Conservation (phyloP, 2,113 vertebrate genomes). For the Vimba vimba region DNA sequence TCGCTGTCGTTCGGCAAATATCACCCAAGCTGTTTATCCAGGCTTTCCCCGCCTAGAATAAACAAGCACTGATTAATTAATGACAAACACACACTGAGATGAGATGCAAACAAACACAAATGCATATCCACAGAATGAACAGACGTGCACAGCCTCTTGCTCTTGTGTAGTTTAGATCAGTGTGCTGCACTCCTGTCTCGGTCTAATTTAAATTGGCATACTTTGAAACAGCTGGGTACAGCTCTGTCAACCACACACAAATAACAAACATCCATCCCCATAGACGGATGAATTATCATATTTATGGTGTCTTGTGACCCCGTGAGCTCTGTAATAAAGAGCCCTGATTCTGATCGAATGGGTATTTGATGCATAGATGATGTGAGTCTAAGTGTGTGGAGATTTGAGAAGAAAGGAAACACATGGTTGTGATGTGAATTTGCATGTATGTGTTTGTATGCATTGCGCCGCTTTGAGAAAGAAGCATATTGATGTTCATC, state of each 20-base stretch:
- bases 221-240: slow-evolving; percentile 39
- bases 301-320: slow-evolving; percentile 40
- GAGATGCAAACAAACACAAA: slow-evolving; percentile 28
- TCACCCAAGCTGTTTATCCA: slow-evolving; percentile 41
- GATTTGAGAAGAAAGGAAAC: slow-evolving; percentile 5
- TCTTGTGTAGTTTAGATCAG: slow-evolving; percentile 3
- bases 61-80: slow-evolving; percentile 45
- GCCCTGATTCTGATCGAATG: slow-evolving; percentile 19
- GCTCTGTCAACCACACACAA: slow-evolving; percentile 22
- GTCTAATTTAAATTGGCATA: slow-evolving; percentile 29
- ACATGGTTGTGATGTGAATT: background rate
- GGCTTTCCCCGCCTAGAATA: slow-evolving; percentile 41
- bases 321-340: slow-evolving; percentile 23
- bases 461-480: background rate
- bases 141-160: background rate
- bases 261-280: slow-evolving; percentile 25
- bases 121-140: slow-evolving; percentile 21
- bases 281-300: slow-evolving; percentile 28
- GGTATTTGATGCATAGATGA: slow-evolving; percentile 2
- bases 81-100: slow-evolving; percentile 39
- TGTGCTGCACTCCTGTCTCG: background rate
- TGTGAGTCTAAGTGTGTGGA: slow-evolving; percentile 29
- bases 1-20: slow-evolving; percentile 13
- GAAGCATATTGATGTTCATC: background rate
- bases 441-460: slow-evolving; percentile 12